Evolutionary conservation across 2,113 vertebrate species (phyloP), one percentile per base, ranked within the genome.

Genomic region (Pongo pygmaeus): DNA sequence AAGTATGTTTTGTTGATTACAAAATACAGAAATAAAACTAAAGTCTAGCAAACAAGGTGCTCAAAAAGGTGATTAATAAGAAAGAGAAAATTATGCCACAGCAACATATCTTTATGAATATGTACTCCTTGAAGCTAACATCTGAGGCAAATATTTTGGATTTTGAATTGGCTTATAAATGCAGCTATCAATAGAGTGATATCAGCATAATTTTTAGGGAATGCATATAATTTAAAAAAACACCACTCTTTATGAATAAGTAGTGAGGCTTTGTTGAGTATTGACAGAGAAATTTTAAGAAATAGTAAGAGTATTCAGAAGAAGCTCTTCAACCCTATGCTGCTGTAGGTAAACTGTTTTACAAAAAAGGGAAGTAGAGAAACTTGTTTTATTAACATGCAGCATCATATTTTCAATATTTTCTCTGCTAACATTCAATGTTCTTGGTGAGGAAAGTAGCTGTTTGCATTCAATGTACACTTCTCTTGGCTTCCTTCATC

Each of bases 61-160:
- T 80, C 81, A 80, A 87, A 87, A 79, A 74, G n/a, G 59, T 64
- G 69, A 97, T 69, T 96, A 96, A 69, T 88, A 97, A 96, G 94
- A 91, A 95, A 96, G 95, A 91, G 64, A 11, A 97, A 95, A 98
- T 2, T 67, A 91, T 64, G 67, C 70, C 77, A 57, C 67, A 94
- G 93, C 96, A 97, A 97, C n/a, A n/a, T 96, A 78, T 83, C 83
- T 79, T 94, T 97, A 94, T 96, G 95, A 89, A 72, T 79, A 90
- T 61, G 77, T 84, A 70, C 87, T 97, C 92, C 69, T 92, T 32
- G 74, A 72, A 94, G 94, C 86, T 98, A 96, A 98, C 95, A 97
- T 96, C 89, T 90, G 78, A 95, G 70, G 89, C 97, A 97, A 97
- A 98, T 97, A 96, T 97, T 99, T 98, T 97, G 96, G 48, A 84